Evolutionary conservation across 2,797 vertebrate genomes (phyloP).

Genomic region (Arctocebus calabarensis): DNA sequence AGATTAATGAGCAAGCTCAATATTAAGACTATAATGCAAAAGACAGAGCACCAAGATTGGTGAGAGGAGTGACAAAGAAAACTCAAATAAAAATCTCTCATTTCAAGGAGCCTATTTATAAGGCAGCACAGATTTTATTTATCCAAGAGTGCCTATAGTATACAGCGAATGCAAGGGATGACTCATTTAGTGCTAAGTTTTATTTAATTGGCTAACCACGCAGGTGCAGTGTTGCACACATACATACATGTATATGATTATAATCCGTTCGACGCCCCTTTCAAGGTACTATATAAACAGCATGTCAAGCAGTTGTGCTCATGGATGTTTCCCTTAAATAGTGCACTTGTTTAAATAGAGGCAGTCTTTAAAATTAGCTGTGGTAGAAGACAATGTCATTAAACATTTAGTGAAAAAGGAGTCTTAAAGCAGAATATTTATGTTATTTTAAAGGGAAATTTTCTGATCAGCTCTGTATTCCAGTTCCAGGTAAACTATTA

Average conservation of each 20-base stretch:
- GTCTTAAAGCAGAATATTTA: background rate
- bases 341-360: slow-evolving; percentile 57
- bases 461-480: background rate
- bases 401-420: slow-evolving; percentile 26
- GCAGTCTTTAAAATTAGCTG: slow-evolving; percentile 46
- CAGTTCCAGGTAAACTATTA: background rate
- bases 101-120: slow-evolving; percentile 89
- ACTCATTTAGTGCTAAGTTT: slow-evolving; percentile 73
- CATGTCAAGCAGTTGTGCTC: slow-evolving; percentile 51
- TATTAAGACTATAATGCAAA: slow-evolving; percentile 87
- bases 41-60: slow-evolving; percentile 75
- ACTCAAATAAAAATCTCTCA: slow-evolving; percentile 84
- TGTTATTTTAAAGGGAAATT: slow-evolving; percentile 57
- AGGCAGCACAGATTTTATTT: slow-evolving; percentile 88
- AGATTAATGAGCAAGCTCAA: slow-evolving; percentile 94
- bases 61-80: slow-evolving; percentile 77
- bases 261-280: slow-evolving; percentile 53
- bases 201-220: slow-evolving; percentile 72
- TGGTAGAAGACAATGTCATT: background rate
- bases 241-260: slow-evolving; percentile 68
- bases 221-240: slow-evolving; percentile 68
- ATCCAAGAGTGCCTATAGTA: slow-evolving; percentile 84
- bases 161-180: slow-evolving; percentile 27
- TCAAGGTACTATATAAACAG: slow-evolving; percentile 49
- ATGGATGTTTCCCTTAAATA: background rate